Conservation (phyloP, 2,888 invertebrate species). For the Nomada hirtipes region DNA sequence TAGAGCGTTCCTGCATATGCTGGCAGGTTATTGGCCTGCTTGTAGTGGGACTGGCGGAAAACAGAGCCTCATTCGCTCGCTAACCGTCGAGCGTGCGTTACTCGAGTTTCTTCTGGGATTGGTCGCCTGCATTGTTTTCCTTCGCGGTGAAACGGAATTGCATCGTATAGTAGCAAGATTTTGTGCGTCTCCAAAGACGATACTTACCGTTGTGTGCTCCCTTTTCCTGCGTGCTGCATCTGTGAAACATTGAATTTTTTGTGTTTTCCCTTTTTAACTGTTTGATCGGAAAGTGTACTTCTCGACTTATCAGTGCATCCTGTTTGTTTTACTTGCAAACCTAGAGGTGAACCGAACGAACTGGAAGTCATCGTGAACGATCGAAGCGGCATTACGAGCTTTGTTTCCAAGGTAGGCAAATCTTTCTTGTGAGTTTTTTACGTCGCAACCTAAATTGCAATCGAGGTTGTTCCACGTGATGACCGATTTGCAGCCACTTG, state of each 20-base stretch:
- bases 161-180: conserved; percentile 19
- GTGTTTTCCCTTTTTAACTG: conserved; percentile 19
- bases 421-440: neutral
- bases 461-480: conserved; percentile 32
- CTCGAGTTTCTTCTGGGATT: conserved; percentile 33
- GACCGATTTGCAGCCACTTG: conserved; percentile 71
- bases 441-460: neutral
- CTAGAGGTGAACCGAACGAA: conserved; percentile 25
- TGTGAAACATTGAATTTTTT: conserved; percentile 45
- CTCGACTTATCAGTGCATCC: conserved; percentile 7
- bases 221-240: conserved; percentile 27
- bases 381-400: conserved; percentile 16
- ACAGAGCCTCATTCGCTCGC: conserved; percentile 67
- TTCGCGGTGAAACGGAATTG: conserved; percentile 21
- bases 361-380: conserved; percentile 35
- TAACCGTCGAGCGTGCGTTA: conserved; percentile 66
- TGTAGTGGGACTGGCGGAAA: conserved; percentile 27
- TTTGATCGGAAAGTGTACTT: conserved; percentile 28
- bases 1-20: conserved; percentile 33
- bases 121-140: conserved; percentile 36
- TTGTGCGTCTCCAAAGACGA: neutral
- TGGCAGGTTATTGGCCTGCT: conserved; percentile 54
- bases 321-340: conserved; percentile 19
- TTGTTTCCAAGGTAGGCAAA: conserved; percentile 49
- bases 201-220: conserved; percentile 15